Percentiles rank a stretch among this genome's conserved stretches.
phyloP scores from a whole-genome alignment of 2,113 vertebrate genomes.

The Falcunculus frontatus region DNA sequence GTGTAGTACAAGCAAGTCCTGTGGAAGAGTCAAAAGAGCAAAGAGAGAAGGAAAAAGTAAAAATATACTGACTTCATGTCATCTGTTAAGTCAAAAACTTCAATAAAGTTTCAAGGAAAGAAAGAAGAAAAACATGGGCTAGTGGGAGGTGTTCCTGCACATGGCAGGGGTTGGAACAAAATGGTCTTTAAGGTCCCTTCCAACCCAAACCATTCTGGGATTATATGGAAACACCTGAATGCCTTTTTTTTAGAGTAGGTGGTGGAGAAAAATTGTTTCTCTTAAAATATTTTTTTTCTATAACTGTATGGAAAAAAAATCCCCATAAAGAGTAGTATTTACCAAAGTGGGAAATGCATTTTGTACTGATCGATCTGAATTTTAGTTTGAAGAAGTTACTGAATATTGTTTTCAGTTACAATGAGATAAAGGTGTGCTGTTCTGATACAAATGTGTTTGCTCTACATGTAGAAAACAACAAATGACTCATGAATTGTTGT shows the following conservation, averaged over 20 bases:
- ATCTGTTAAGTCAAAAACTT: not conserved
- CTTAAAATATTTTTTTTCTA: not conserved
- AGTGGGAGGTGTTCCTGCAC: not conserved
- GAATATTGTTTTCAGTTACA: not conserved
- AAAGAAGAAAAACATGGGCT: not conserved
- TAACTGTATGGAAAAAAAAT: not conserved
- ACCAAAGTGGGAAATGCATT: not conserved
- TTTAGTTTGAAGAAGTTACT: not conserved
- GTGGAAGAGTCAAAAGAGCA: not conserved
- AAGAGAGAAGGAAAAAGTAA: not conserved
- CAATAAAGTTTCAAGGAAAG: not conserved
- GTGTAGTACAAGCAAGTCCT: not conserved
- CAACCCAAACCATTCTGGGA: not conserved
- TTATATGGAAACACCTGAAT: not conserved
- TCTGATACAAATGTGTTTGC: not conserved
- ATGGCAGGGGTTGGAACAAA: not conserved
- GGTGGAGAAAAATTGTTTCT: not conserved
- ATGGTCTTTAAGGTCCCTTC: not conserved
- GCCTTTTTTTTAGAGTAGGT: not conserved
- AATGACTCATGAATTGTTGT: not conserved
- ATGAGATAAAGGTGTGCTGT: not conserved
- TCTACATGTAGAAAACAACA: not conserved
- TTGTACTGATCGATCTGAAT: not conserved
- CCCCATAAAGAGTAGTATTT: not conserved
- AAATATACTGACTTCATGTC: not conserved